Evolutionary conservation across 37 sponge, comb jelly and placozoan species (phyloP), one percentile per base, ranked within the genome.

Genomic region (Theonella swinhoei): DNA sequence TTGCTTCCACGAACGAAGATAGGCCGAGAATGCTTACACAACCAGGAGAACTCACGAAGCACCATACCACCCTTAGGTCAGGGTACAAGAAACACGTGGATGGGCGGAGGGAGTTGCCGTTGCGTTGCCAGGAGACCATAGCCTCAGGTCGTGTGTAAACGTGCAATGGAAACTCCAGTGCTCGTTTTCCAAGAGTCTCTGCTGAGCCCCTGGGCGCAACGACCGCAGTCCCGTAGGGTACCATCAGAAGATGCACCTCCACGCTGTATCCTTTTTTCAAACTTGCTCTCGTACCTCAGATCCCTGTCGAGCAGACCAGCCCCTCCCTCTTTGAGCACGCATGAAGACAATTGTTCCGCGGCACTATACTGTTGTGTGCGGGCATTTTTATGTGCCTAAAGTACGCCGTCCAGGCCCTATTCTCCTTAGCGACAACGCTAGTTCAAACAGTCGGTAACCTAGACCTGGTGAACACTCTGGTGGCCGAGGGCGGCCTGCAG

Each of bases 1-100:
- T 89, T 91, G 8, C 72, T 67, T 34, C 93, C 94, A n/a, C 40
- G 23, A 1, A 96, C 72, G 26, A 74, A 70, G 62, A 91, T 77
- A 5, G 89, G 77, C 24, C 72, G 87, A 34, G 91, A 66, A 64
- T 68, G 43, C 39, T 63, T 39, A 22, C 67, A 29, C 30, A 95
- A 38, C 92, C 95, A 91, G 17, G 72, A 42, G 70, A 85, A 82
- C 40, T 7, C 42, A 58, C 24, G 29, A 70, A 41, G 20, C 3
- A 25, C 31, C 19, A 17, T 47, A 8, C 37, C 29, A 37, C 39
- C 74, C 74, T 74, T 41, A 26, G 77, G 60, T 11, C 60, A 11
- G 19, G 17, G 60, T 20, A 58, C 60, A 58, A 11, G 40, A 39
- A 34, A 2, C 64, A 31, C 64, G 64, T 80, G 70, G 35, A 43